These are phyloP conservation scores for Okapia johnstoni DNA, from an alignment of 2,113 vertebrate species.

Conservation along the genomic window DNA sequence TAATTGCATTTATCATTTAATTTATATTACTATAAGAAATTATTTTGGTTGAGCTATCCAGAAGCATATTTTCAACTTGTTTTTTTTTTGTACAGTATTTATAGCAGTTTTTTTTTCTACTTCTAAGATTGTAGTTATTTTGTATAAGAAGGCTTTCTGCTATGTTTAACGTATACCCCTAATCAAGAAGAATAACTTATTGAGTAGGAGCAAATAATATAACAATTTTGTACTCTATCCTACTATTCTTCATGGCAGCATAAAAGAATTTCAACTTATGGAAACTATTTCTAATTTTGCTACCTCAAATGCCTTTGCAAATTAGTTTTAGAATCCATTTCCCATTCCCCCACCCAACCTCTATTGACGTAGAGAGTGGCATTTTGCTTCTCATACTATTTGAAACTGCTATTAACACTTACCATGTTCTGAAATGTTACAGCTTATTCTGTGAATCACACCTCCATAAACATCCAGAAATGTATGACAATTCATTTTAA, in stretches of 20 bases:
- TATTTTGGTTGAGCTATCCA: background rate
- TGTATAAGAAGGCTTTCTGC: background rate
- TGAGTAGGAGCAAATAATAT: background rate
- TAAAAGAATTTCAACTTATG: background rate
- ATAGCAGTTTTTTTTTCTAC: background rate
- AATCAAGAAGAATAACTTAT: background rate
- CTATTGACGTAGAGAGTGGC: background rate
- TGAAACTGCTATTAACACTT: background rate
- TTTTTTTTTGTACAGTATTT: background rate
- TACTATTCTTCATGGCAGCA: background rate
- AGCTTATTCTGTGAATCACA: slow-evolving; percentile 18
- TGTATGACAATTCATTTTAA: background rate
- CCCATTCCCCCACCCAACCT: background rate
- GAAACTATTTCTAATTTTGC: background rate
- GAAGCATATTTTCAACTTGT: background rate
- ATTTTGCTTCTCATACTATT: background rate
- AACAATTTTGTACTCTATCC: background rate
- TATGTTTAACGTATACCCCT: background rate
- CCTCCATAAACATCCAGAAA: background rate
- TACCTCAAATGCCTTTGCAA: background rate
- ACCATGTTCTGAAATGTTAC: slow-evolving; percentile 14
- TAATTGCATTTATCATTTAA: background rate
- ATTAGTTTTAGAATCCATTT: background rate
- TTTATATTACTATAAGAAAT: background rate
- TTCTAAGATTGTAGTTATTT: slow-evolving; percentile 9